These are phyloP conservation scores for Petromus typicus DNA, from an alignment of 2,113 vertebrate species.

Conservation along the genomic window DNA sequence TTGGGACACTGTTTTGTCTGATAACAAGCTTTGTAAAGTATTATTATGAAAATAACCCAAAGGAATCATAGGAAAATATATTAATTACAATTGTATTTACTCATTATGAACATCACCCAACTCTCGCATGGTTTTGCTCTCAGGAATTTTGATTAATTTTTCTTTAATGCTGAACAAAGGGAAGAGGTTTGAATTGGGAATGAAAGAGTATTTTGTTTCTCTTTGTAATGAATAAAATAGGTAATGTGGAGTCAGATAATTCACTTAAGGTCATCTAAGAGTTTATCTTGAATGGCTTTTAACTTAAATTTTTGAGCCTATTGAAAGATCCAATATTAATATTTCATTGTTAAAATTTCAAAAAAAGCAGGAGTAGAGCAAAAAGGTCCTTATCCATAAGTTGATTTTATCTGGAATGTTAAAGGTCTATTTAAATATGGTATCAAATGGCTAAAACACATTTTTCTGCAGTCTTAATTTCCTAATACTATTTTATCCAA, in stretches of 20 bases:
- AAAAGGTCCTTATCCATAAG: background rate
- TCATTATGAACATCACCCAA: background rate
- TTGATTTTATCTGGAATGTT: background rate
- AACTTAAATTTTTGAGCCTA: background rate
- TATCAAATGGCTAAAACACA: background rate
- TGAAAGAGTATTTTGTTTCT: background rate
- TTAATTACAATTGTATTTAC: background rate
- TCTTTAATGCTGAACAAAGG: background rate
- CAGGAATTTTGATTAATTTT: background rate
- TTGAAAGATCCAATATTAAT: background rate
- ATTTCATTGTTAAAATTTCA: background rate
- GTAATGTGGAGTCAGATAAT: background rate
- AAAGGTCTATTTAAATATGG: background rate
- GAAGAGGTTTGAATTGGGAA: background rate
- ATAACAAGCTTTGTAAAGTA: background rate
- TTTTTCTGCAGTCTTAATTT: background rate
- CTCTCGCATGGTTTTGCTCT: background rate
- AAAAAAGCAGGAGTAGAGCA: background rate
- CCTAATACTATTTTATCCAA: background rate
- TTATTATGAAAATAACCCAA: background rate
- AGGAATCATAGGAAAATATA: background rate
- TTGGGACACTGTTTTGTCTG: background rate
- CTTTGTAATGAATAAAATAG: background rate
- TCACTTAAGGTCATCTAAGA: background rate
- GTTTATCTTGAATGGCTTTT: background rate